Conservation (phyloP, 2,113 vertebrate genomes). For the Acanthochromis polyacanthus region DNA sequence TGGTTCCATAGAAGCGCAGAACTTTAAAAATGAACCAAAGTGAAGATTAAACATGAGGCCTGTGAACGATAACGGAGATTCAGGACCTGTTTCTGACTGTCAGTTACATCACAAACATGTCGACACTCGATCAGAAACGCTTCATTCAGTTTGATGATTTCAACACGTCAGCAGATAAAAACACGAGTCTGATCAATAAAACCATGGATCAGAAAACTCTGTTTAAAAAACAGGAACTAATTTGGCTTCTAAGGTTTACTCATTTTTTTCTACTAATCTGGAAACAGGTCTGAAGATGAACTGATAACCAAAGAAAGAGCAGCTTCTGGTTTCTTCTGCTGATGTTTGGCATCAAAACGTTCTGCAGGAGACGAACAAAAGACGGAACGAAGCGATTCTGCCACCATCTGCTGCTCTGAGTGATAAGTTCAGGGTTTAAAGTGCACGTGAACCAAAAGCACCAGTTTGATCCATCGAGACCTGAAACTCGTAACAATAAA, state of each 20-base stretch:
- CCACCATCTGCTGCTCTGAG: too few species aligned
- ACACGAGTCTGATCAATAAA: too few species aligned
- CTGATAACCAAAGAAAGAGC: conserved; percentile 15
- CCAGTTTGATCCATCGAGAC: too few species aligned
- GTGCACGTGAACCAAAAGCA: too few species aligned
- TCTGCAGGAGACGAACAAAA: too few species aligned
- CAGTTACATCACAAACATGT: conserved; percentile 39
- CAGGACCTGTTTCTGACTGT: neutral
- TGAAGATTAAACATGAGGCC: too few species aligned
- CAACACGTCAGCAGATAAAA: too few species aligned
- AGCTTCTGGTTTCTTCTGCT: conserved; percentile 12
- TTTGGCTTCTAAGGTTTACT: neutral
- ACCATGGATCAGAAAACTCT: too few species aligned
- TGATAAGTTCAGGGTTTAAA: too few species aligned
- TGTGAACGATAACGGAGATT: neutral
- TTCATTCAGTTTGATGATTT: conserved; percentile 1
- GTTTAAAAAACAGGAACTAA: neutral
- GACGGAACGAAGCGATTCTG: neutral
- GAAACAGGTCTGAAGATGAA: conserved; percentile 20
- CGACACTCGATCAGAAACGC: conserved; percentile 15
- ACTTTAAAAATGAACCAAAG: too few species aligned
- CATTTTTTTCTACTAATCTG: conserved; percentile 6
- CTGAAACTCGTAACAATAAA: too few species aligned
- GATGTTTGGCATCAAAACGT: neutral
- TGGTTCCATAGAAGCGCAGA: too few species aligned